A percentile compares a stretch with the other conserved stretches of the same genome.
Conservation (phyloP, 1,140 invertebrate species). For the Orchesella cincta region DNA sequence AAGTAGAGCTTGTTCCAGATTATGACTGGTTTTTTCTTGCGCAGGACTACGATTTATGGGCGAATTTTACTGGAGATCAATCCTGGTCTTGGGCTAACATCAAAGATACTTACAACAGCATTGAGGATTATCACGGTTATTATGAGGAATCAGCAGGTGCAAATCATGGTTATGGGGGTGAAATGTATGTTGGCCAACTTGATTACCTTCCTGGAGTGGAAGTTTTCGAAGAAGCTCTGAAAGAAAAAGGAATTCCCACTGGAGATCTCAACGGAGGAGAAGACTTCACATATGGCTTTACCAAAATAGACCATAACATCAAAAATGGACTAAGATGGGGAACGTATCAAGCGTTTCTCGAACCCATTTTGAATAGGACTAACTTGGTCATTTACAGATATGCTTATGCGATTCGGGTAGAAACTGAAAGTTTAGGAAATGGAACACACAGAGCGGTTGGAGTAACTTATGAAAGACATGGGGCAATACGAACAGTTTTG, state of each 20-base stretch:
- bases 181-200: slow-evolving; percentile 14
- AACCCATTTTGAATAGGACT: slow-evolving; percentile 54
- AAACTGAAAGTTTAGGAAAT: slow-evolving; percentile 55
- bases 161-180: not conserved
- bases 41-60: not conserved
- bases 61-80: not conserved
- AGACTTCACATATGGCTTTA: slow-evolving; percentile 65
- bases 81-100: not conserved
- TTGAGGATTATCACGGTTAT: slow-evolving; percentile 17
- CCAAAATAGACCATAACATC: slow-evolving; percentile 69
- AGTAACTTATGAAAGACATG: slow-evolving; percentile 64
- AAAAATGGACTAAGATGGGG: slow-evolving; percentile 78
- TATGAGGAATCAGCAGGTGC: not conserved
- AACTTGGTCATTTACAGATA: slow-evolving; percentile 60
- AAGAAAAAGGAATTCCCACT: not conserved
- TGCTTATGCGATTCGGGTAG: slow-evolving; percentile 54
- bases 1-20: no score
- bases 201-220: slow-evolving; percentile 28
- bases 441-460: slow-evolving; percentile 59
- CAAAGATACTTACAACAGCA: not conserved
- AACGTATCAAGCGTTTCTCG: slow-evolving; percentile 73
- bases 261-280: slow-evolving; percentile 7
- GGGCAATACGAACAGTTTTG: slow-evolving; percentile 57
- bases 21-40: slow-evolving; percentile 58
- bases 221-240: slow-evolving; percentile 12